Base-by-base conservation (phyloP, 2,888 invertebrate species). In the Lepas anatifera region DNA sequence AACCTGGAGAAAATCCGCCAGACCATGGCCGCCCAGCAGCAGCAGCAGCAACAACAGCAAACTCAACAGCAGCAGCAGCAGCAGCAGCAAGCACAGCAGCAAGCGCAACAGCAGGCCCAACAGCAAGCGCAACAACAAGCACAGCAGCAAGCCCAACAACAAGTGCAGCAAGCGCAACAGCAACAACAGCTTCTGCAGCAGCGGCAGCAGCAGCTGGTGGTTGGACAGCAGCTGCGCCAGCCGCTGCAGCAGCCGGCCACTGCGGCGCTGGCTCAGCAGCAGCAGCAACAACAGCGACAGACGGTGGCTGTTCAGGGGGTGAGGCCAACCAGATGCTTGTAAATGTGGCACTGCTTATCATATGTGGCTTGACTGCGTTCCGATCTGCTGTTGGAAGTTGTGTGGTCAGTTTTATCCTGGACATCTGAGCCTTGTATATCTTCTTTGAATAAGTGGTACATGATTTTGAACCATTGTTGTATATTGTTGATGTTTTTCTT, bases 101-200 rank as follows among this genome's bases (percentile, higher is more conserved):
- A 76, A 68, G 74, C 74, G 64, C 74, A 76, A 72, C 74, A 71
- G 71, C 70, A 75, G 74, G 83, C 80, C 73, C 82, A 82, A 74
- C 79, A 83, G 39, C 41, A 29, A 18, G 39, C 72, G 69, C 70
- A 70, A 43, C 86, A 86, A 74, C 86, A 86, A 80, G 84, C 85
- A 3, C 73, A 71, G 68, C 74, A 71, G 70, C 67, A 72, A 37
- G 74, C 74, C n/a, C 73, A 72, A 37, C 73, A 73, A 50, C 75
- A 74, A 63, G 73, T 74, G 67, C 72, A 72, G 37, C 71, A 70
- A 39, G 70, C 66, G 29, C 71, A 64, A 25, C 70, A 63, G 25
- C 66, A 27, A 69, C 72, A 46, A 27, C 69, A 66, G 39, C 72
- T 68, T 46, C 71, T 41, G 35, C 68, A 39, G 27, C 71, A 68